Base-by-base conservation (phyloP, 2,888 invertebrate genomes). In the Vandiemenella viatica region DNA sequence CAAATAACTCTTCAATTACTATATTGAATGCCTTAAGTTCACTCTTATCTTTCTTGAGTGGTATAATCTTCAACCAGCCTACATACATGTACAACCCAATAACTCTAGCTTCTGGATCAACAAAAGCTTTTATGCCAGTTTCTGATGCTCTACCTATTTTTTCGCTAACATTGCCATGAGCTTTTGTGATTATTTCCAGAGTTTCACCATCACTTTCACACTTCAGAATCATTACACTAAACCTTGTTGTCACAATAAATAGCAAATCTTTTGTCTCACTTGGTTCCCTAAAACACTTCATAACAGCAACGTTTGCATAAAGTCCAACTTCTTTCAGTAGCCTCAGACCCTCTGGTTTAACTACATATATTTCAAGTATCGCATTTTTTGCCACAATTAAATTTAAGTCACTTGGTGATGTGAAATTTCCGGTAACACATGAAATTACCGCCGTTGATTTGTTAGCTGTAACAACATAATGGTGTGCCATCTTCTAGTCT, bases 391-490 rank as follows among this genome's bases (percentile, higher is more conserved):
- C 95, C 52, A 98, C 80, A 58, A 98, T 80, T 50, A 99, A 74
- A 70, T 98, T 98, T 51, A 97, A 70, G 68, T 97, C 95, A 58
- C 83, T 83, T 1, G 87, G 78, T 8, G 90, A 91, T 44, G 96
- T 96, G 63, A 99, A 96, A 67, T 96, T 92, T 48, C 95, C 96
- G 66, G 95, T 93, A 56, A 91, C 84, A 71, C 95, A 95, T 61
- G 91, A 84, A 61, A 87, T 89, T 49, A 97, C 96, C 55, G 93
- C 91, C 10, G 97, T 97, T 32, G 97, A 88, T 71, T 97, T 97
- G 63, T 97, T 97, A 56, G 97, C 97, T 59, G 96, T 96, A 58
- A 97, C 97, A 59, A 96, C 85, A 70, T 98, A 98, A 70, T 96
- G 92, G 71, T 87, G 84, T 61, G 86, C 82, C 86, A 87, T 86